Base-by-base conservation (phyloP, 1,140 invertebrate species). In the Akabosia matsudoensis region DNA sequence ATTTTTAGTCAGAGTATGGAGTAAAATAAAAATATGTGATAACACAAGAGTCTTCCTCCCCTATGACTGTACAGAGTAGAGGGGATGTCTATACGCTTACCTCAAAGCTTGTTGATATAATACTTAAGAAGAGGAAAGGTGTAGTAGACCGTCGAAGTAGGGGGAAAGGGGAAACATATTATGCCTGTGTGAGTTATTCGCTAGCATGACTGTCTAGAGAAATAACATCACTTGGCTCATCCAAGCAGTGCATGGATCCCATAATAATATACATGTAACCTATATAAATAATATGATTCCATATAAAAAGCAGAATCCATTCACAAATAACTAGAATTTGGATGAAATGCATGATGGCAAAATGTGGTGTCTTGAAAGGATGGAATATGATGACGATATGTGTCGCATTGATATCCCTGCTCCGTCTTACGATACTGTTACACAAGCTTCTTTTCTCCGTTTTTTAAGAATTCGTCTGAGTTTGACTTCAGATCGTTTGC, bases 161-260 rank as follows among this genome's bases (percentile, higher is more conserved):
- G 61, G 7, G 13, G 28, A 31, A 30, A 30, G 61, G 61, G 31
- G 30, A 67, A 67, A 67, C 28, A 67, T 67, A 67, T 67, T 67
- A 67, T 67, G 61, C 61, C 61, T 67, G 28, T 67, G 61, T 67
- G 61, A 67, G 61, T 67, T 67, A 67, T 67, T 67, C 61, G 61
- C 61, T 67, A 30, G 26, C 61, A 67, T 67, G 61, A 67, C 61
- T 67, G 61, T 67, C 61, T 67, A 67, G 61, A 67, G 61, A 67
- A 67, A 67, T 67, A 67, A 67, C 61, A 67, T 67, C 61, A 67
- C 26, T 67, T 67, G 24, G 24, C 31, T 67, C 7, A 22, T 67
- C 31, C 61, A n/a, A n/a, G n/a, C n/a, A n/a, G n/a, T n/a, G n/a
- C n/a, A n/a, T n/a, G n/a, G n/a, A n/a, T n/a, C n/a, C 4, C n/a